phyloP scores from a whole-genome alignment of 1,140 invertebrate species.

The Caenorhabditis brenneri region DNA sequence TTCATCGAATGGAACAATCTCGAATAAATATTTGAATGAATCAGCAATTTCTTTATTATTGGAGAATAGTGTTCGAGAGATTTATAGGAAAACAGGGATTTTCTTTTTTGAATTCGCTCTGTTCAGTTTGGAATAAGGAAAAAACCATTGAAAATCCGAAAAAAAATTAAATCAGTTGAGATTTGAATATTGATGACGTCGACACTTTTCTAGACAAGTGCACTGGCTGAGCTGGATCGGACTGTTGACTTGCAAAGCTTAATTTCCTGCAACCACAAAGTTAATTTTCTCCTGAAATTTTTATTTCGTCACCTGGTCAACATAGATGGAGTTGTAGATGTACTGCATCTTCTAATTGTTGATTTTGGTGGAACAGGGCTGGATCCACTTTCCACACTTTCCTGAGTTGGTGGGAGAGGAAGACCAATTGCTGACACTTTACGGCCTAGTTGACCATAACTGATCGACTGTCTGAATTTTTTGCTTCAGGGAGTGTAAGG shows the following conservation, averaged over 20 bases:
- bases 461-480: slow-evolving; percentile 24
- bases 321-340: not conserved
- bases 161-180: not conserved
- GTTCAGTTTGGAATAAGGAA: too few relatives aligned
- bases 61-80: too few relatives aligned
- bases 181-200: slow-evolving; percentile 6
- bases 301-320: not conserved
- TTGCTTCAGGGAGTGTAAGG: not conserved
- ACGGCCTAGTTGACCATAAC: not conserved
- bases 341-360: not conserved
- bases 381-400: not conserved
- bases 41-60: too few relatives aligned
- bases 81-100: too few relatives aligned
- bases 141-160: too few relatives aligned
- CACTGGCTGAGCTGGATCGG: not conserved
- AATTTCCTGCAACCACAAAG: not conserved
- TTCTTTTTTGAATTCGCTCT: too few relatives aligned
- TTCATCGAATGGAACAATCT: too few relatives aligned
- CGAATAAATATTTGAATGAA: too few relatives aligned
- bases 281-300: not conserved
- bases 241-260: slow-evolving; percentile 1
- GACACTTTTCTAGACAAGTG: not conserved
- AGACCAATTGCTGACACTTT: not conserved
- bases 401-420: not conserved
- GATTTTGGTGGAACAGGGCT: not conserved